Percentiles rank a stretch among this genome's conserved stretches.
Conservation (phyloP, 2,888 invertebrate species). For the Trissolcus brochymenae region DNA sequence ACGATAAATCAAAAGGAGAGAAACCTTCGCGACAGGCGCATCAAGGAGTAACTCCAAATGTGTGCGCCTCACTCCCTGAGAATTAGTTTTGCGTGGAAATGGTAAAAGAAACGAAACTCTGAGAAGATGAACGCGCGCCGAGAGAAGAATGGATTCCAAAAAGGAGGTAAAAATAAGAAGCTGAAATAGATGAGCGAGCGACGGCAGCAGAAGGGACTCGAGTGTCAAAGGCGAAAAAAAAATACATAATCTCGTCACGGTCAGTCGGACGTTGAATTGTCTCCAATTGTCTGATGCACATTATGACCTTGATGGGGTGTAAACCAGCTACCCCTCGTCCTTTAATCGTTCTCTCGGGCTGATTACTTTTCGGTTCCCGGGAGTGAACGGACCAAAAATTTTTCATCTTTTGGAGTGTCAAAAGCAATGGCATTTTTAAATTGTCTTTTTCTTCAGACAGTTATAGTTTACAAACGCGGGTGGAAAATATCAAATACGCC, state of each 20-base stretch:
- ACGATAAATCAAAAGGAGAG: conserved; percentile 69
- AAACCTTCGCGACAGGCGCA: conserved; percentile 59
- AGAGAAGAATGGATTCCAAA: conserved; percentile 51
- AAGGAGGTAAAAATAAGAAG: conserved; percentile 32
- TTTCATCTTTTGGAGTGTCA: not conserved
- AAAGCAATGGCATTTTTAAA: too few species aligned
- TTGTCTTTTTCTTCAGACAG: too few species aligned
- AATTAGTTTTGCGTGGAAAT: conserved; percentile 59
- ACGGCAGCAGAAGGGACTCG: conserved; percentile 21
- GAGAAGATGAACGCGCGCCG: conserved; percentile 29
- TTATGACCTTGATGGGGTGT: conserved; percentile 57
- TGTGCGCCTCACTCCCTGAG: conserved; percentile 46
- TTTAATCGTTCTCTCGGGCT: conserved; percentile 47
- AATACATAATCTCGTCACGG: conserved; percentile 59
- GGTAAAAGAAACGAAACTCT: conserved; percentile 46
- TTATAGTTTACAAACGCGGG: too few species aligned
- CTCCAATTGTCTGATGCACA: conserved; percentile 57
- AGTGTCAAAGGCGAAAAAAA: conserved; percentile 36
- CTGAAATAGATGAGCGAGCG: conserved; percentile 27
- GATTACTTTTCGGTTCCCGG: conserved; percentile 52
- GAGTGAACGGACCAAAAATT: conserved; percentile 40
- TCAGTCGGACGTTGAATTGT: conserved; percentile 53
- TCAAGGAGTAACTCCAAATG: conserved; percentile 58
- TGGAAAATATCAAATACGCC: too few species aligned
- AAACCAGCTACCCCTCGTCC: conserved; percentile 46